Conservation (phyloP, 2,113 vertebrate species). For the Sinocyclocheilus anshuiensis region DNA sequence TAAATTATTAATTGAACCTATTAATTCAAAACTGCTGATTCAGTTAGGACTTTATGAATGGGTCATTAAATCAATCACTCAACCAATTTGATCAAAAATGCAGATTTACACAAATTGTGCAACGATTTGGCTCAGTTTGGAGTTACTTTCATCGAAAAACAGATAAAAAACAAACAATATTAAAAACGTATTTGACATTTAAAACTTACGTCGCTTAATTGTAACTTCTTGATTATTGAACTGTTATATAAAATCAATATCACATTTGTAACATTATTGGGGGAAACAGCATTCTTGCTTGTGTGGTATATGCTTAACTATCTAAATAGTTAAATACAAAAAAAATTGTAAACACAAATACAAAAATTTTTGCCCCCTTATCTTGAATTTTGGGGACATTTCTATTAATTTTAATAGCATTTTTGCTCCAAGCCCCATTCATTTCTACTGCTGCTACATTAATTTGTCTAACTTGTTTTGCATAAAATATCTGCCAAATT, state of each 20-base stretch:
- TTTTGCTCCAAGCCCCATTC: neutral
- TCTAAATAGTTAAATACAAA: too few relatives aligned
- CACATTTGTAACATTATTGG: neutral
- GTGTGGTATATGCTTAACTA: neutral
- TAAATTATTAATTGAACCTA: neutral
- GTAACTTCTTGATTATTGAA: too few relatives aligned
- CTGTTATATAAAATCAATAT: neutral
- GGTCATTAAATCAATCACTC: neutral
- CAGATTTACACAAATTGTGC: neutral
- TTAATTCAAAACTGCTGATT: neutral
- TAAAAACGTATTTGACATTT: too few relatives aligned
- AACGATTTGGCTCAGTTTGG: neutral
- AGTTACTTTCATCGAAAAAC: too few relatives aligned
- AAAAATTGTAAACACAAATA: too few relatives aligned
- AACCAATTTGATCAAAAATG: neutral
- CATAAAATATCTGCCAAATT: neutral
- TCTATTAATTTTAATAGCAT: neutral
- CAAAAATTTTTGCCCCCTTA: neutral
- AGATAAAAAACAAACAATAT: too few relatives aligned
- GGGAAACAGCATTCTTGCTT: too few relatives aligned
- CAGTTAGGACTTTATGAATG: neutral
- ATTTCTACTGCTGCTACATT: neutral
- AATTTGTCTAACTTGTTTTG: neutral
- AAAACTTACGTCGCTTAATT: too few relatives aligned
- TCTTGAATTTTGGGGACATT: neutral